Evolutionary conservation across 2,113 vertebrate genomes (phyloP), one percentile per base, ranked within the genome.

Genomic region (Collichthys lucidus): DNA sequence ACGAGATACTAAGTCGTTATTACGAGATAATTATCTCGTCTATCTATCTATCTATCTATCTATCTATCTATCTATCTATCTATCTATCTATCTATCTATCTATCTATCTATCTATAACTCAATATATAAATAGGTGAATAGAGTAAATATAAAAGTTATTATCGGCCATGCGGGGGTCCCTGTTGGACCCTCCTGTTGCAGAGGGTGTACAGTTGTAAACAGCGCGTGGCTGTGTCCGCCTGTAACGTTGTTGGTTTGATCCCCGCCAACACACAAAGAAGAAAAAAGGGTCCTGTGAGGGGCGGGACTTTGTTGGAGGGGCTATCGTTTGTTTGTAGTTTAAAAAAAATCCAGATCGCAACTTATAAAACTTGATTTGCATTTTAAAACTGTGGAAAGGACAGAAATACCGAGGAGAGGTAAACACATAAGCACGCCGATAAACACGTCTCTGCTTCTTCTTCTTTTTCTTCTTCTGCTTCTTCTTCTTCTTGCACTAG

Each of bases 241-340:
- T 42, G 0, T 29, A 5, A 2, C 0, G 10, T 42, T 8, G 17
- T 40, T 8, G 35, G 16, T 29, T 44, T 29, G 4, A 1, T 16
- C 2, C 19, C 71, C 56, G 20, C 26, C 71, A 26, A 74, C 47
- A 49, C 16, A 9, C 1, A 79, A 55, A 71, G 65, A 47, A 47
- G 85, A 91, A 91, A 44, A 11, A 26, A 26, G 26, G 44, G 79
- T 73, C 55, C 69, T 42, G 55, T 68, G 76, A 85, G 92, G 92
- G 95, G 93, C 88, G 93, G 94, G 86, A 88, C 70, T 84, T 88
- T 61, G 71, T 81, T 84, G 75, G 83, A 93, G 91, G 70, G 56
- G 53, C 26, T 46, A 50, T 72, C 84, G 88, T 83, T 82, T 82
- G 78, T 82, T 74, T 79, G 74, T 52, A 77, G 53, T 57, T 31